These are phyloP conservation scores for Scolanthus callimorphus DNA, from an alignment of 92 coral and sea anemone species.

Conservation along the genomic window DNA sequence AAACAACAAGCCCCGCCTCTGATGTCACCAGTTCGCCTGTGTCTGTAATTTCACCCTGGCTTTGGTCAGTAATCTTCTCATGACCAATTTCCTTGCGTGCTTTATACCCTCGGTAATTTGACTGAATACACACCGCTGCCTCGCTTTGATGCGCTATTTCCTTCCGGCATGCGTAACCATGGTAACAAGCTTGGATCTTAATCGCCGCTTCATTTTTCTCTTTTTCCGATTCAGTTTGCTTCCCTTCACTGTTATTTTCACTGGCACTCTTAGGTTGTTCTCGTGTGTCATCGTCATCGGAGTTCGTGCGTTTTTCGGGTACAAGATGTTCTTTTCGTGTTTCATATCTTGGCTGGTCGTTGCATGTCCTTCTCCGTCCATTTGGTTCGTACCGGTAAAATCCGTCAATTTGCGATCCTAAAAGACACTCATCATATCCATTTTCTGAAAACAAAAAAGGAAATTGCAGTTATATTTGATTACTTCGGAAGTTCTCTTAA, in stretches of 20 bases:
- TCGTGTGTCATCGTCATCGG: neutral
- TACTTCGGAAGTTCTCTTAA: no score
- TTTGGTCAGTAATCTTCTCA: neutral
- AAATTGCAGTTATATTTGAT: no score
- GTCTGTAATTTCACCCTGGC: conserved; percentile 1
- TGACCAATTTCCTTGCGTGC: conserved; percentile 12
- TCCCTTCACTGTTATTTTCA: neutral
- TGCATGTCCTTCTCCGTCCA: conserved; percentile 10
- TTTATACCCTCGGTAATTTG: conserved; percentile 53
- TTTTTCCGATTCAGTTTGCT: conserved; percentile 2
- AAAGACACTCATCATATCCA: conserved; percentile 80
- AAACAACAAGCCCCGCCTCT: neutral
- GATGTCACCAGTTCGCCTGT: neutral
- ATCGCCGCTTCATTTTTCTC: conserved; percentile 62
- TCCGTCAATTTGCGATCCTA: conserved; percentile 88
- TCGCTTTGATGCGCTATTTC: conserved; percentile 17
- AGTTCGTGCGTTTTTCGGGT: neutral
- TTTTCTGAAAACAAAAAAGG: conserved; percentile 35
- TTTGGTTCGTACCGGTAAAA: conserved; percentile 63
- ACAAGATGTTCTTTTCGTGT: neutral
- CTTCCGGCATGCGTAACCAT: conserved; percentile 70
- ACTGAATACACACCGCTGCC: conserved; percentile 68
- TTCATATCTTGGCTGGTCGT: conserved; percentile 3
- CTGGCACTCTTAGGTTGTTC: neutral
- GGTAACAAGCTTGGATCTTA: conserved; percentile 83